A percentile compares a stretch with the other conserved stretches of the same genome.
phyloP scores from a whole-genome alignment of 1,140 invertebrate genomes.

The Telenomus remus region DNA sequence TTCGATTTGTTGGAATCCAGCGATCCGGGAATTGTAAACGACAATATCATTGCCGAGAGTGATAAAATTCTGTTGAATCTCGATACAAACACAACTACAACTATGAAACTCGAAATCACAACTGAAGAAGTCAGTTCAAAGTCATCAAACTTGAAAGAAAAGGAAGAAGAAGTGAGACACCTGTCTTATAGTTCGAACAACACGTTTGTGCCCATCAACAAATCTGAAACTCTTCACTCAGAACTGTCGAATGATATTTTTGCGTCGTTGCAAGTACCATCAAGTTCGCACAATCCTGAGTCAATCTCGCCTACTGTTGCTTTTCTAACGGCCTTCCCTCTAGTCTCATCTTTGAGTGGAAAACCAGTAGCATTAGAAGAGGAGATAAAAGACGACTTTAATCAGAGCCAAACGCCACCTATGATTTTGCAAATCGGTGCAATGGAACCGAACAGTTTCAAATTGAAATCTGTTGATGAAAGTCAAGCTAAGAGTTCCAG shows the following conservation, averaged over 20 bases:
- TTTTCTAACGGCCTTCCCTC: constrained; percentile 84
- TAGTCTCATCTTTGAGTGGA: constrained; percentile 79
- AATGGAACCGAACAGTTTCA: constrained; percentile 77
- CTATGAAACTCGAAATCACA: constrained; percentile 65
- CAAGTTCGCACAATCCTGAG: constrained; percentile 79
- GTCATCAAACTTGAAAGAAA: constrained; percentile 55
- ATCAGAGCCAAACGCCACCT: constrained; percentile 77
- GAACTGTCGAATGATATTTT: constrained; percentile 85
- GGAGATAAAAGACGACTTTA: constrained; percentile 76
- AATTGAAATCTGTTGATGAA: constrained; percentile 62
- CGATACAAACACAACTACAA: constrained; percentile 72
- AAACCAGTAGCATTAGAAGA: constrained; percentile 78
- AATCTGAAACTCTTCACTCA: constrained; percentile 78
- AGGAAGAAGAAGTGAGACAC: constrained; percentile 70
- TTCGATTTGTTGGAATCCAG: constrained; percentile 63
- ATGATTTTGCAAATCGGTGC: constrained; percentile 80
- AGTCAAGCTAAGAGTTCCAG: constrained; percentile 26
- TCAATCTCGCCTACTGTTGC: constrained; percentile 86
- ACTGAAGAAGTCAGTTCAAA: constrained; percentile 39
- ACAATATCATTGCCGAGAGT: constrained; percentile 56
- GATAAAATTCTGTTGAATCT: constrained; percentile 73
- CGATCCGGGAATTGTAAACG: constrained; percentile 50
- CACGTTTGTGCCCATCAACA: constrained; percentile 75
- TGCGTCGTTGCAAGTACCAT: constrained; percentile 80
- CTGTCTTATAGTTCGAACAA: constrained; percentile 73